These are phyloP conservation scores for Zaprionus ghesquierei DNA, from an alignment of 1,140 invertebrate genomes.

Conservation along the genomic window DNA sequence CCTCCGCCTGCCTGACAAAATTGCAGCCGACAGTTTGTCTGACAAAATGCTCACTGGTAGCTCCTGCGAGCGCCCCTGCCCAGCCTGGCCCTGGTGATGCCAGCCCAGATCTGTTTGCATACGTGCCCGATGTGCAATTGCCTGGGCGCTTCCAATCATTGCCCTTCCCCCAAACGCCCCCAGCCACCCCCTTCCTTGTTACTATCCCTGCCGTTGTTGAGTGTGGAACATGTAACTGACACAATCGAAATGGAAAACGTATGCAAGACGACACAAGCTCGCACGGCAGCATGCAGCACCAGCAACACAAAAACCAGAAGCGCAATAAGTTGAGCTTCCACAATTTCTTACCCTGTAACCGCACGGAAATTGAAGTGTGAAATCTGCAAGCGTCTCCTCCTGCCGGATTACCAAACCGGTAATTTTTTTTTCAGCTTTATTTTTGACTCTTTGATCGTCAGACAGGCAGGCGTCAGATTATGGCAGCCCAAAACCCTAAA, in stretches of 20 bases:
- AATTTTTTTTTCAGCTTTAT: conserved; percentile 45
- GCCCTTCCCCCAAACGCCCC: no score
- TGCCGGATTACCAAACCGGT: conserved; percentile 45
- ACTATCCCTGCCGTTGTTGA: not conserved
- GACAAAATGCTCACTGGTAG: conserved; percentile 20
- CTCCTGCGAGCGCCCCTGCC: conserved; percentile 1
- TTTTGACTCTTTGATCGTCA: conserved; percentile 53
- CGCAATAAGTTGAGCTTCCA: conserved; percentile 46
- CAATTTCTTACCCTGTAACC: conserved; percentile 61
- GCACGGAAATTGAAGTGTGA: conserved; percentile 73
- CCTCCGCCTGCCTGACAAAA: conserved; percentile 47
- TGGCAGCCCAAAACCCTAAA: conserved; percentile 21
- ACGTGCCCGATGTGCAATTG: conserved; percentile 78
- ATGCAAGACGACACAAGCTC: conserved; percentile 56
- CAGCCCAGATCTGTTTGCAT: conserved; percentile 60
- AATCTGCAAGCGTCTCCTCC: conserved; percentile 14
- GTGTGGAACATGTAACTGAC: conserved; percentile 72
- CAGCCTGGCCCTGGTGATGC: conserved; percentile 8
- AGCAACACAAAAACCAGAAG: conserved; percentile 32
- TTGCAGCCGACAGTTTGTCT: conserved; percentile 67
- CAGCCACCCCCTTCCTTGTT: not conserved
- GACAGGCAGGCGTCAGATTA: conserved; percentile 44
- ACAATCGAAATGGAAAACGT: conserved; percentile 79
- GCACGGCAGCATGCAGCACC: conserved; percentile 21
- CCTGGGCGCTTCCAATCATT: conserved; percentile 73